Evolutionary conservation across 2,888 invertebrate genomes (phyloP), one percentile per base, ranked within the genome.

Genomic region (Xanthia icteritia): DNA sequence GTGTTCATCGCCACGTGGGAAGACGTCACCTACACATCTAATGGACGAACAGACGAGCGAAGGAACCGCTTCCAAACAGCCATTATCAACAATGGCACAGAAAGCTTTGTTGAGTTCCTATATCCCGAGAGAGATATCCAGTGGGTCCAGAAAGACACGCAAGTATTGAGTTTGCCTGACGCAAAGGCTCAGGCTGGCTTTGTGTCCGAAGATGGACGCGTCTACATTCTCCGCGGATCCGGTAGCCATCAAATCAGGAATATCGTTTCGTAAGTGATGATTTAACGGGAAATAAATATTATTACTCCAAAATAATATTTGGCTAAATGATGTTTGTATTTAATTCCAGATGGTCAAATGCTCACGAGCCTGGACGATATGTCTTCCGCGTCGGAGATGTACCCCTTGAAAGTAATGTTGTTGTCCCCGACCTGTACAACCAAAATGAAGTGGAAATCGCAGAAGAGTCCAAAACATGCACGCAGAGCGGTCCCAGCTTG

Each of bases 161-260:
- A 98, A 87, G 97, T 97, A n/a, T 97, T 97, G n/a, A 98, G 97
- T 45, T 92, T 98, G 67, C 98, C 98, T 0, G 99, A 99, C 91
- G 98, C 99, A 0, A 98, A 98, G 88, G 99, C 99, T 1, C 99
- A 99, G 95, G 99, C 98, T 72, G 99, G 99, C 5, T 98, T 99
- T 89, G 97, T 99, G 83, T 97, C 98, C 1, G 98, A 98, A 82
- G 98, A 99, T 92, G 98, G 98, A 61, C 97, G 98, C 77, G 96
- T 97, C 75, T 98, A 97, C 90, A 97, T 97, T 5, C 96, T 99
- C 36, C 98, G 98, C 79, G 99, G 99, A 74, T 99, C 99, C 23
- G 99, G 99, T 64, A 98, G 98, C n/a, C 98, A 99, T 92, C 98
- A 98, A 94, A 98, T 98, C 84, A 97, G 97, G 88, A 98, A 98